Evolutionary conservation across 2,797 vertebrate genomes (phyloP).

Genomic region (Acrossocheilus wenchowensis): DNA sequence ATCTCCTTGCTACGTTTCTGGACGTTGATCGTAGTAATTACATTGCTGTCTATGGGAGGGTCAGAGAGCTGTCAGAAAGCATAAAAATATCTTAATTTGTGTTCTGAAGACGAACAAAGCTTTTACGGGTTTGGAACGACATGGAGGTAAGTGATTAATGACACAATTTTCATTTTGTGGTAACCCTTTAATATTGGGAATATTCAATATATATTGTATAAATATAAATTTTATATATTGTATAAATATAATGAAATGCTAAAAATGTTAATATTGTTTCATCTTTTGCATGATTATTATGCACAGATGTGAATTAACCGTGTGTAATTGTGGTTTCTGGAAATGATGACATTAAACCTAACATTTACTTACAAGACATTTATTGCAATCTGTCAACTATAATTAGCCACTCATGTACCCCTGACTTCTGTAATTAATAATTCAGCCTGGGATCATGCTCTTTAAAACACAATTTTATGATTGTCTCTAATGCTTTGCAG

Average conservation of each 20-base stretch:
- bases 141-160: no score
- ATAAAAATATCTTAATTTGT: no score
- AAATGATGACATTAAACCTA: conserved; percentile 68
- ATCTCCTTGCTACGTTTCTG: no score
- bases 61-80: no score
- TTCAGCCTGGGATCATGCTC: conserved; percentile 62
- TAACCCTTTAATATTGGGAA: conserved; percentile 40
- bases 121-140: no score
- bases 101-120: no score
- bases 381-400: conserved; percentile 75
- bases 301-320: conserved; percentile 67
- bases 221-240: conserved; percentile 30
- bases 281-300: conserved; percentile 56
- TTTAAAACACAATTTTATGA: conserved; percentile 67
- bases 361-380: conserved; percentile 70
- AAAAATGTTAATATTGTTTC: conserved; percentile 50
- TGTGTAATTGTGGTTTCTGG: conserved; percentile 74
- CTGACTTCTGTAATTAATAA: conserved; percentile 77
- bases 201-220: conserved; percentile 46
- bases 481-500: conserved; percentile 63
- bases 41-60: no score
- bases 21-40: no score
- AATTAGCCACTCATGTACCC: conserved; percentile 75
- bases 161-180: no score
- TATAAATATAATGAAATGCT: conserved; percentile 33